Base-by-base conservation (phyloP, 2,888 invertebrate genomes). In the Papilio demoleus region DNA sequence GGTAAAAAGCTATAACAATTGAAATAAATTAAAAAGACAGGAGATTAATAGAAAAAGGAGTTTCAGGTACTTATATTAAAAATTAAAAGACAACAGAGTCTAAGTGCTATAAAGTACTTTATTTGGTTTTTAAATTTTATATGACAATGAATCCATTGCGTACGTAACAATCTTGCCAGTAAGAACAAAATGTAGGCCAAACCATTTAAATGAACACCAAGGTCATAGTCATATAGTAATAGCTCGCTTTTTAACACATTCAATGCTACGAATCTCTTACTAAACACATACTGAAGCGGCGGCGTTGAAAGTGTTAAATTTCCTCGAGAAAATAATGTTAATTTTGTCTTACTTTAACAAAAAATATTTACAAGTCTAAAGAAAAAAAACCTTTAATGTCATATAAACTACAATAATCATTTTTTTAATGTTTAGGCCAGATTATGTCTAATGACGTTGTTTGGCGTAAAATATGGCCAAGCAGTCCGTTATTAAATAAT, bases 131-230 rank as follows among this genome's bases (percentile, higher is more conserved):
- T n/a, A n/a, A n/a, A n/a, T n/a, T n/a, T n/a, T n/a, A n/a, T n/a
- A n/a, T n/a, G n/a, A n/a, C n/a, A n/a, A n/a, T 31, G 4, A 31
- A 17, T 31, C 17, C 8, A n/a, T 4, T 31, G 53, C 4, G 11
- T 56, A 31, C 31, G 50, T 56, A 31, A 31, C 8, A 53, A 31
- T 56, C 17, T 56, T 31, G n/a, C 6, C 9, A 31, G 17, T 17
- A 31, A 17, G 3, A 31, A 53, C 53, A 27, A 53, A n/a, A 53
- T 56, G 53, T 56, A 56, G 53, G 53, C 53, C 53, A 56, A 27
- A 56, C 31, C 31, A 56, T 56, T 53, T 56, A 56, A 56, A 31
- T 31, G 8, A 31, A 3, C 9, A 17, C 17, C 31, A 56, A 56
- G 53, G 53, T 56, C 53, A 56, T n/a, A 56, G 31, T 17, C 31